Evolutionary conservation across 2,888 invertebrate species (phyloP).

Genomic region (Drosophila austrosaltans): DNA sequence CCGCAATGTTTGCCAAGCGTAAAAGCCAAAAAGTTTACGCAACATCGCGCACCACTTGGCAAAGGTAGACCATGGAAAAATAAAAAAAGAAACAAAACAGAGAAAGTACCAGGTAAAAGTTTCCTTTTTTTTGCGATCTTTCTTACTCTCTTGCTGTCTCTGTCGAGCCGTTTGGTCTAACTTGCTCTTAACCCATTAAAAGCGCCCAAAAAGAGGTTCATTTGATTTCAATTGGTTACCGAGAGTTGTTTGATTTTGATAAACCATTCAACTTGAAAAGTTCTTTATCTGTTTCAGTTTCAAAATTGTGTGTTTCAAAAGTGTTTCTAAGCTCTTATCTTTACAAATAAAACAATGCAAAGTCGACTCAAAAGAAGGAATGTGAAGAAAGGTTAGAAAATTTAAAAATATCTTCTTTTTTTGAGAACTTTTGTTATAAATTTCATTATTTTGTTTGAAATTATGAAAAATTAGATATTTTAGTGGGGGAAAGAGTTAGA

Average conservation of each 20-base stretch:
- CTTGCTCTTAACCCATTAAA: slow-evolving; percentile 5
- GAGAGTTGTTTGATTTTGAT: neutral
- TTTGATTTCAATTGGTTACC: neutral
- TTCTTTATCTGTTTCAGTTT: neutral
- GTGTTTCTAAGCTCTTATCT: neutral
- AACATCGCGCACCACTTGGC: slow-evolving; percentile 57
- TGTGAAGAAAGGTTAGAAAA: too few relatives aligned
- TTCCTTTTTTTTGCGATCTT: slow-evolving; percentile 7
- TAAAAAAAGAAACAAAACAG: neutral
- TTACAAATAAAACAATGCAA: neutral
- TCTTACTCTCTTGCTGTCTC: neutral
- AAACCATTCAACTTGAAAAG: neutral
- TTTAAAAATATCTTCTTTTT: too few relatives aligned
- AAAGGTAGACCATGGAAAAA: slow-evolving; percentile 36
- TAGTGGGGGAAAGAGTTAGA: too few relatives aligned
- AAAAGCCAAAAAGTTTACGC: slow-evolving; percentile 62
- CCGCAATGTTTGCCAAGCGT: slow-evolving; percentile 41
- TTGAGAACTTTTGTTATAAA: too few relatives aligned
- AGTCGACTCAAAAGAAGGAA: too few relatives aligned
- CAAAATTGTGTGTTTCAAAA: neutral
- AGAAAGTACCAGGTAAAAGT: slow-evolving; percentile 23
- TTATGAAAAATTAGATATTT: too few relatives aligned
- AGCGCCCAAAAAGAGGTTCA: neutral
- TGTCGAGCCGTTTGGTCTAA: neutral
- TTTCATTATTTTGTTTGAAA: too few relatives aligned